These are phyloP conservation scores for Xenentodon cancila DNA, from an alignment of 2,797 vertebrate species.

Conservation along the genomic window DNA sequence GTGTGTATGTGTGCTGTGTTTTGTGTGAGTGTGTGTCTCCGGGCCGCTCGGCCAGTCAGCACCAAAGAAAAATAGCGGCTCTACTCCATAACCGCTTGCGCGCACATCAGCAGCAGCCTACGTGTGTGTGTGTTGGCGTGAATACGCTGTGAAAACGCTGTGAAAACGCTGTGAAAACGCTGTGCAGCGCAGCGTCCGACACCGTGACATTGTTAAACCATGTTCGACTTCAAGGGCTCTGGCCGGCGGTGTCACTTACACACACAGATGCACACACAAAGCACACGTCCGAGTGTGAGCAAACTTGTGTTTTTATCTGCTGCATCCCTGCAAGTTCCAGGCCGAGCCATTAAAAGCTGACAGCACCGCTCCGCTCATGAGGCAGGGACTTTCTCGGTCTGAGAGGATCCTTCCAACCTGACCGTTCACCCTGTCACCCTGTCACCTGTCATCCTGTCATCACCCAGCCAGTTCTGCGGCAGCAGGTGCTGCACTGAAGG, in stretches of 20 bases:
- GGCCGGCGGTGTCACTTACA: constrained; percentile 56
- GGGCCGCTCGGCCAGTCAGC: constrained; percentile 57
- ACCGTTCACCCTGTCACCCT: too few relatives aligned
- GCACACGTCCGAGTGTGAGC: constrained; percentile 12
- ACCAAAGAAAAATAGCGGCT: constrained; percentile 60
- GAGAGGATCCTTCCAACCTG: not conserved
- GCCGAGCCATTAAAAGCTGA: constrained; percentile 21
- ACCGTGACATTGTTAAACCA: constrained; percentile 71
- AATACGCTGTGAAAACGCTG: constrained; percentile 30
- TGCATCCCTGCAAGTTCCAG: constrained; percentile 20
- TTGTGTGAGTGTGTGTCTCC: constrained; percentile 52
- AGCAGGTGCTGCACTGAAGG: too few relatives aligned
- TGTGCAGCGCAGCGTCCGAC: constrained; percentile 49
- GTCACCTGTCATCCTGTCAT: too few relatives aligned
- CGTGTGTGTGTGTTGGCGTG: constrained; percentile 20
- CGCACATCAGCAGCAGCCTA: constrained; percentile 34
- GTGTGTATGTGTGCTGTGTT: constrained; percentile 47
- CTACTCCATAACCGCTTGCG: constrained; percentile 50
- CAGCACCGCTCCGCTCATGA: not conserved
- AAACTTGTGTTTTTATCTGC: constrained; percentile 21
- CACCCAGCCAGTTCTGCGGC: too few relatives aligned
- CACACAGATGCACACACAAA: constrained; percentile 25
- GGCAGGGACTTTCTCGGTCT: not conserved
- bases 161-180: constrained; percentile 34
- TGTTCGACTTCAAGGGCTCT: constrained; percentile 68